Percentiles rank a stretch among this genome's conserved stretches.
These are phyloP conservation scores for Lathronympha strigana DNA, from an alignment of 2,888 invertebrate genomes.

Conservation along the genomic window DNA sequence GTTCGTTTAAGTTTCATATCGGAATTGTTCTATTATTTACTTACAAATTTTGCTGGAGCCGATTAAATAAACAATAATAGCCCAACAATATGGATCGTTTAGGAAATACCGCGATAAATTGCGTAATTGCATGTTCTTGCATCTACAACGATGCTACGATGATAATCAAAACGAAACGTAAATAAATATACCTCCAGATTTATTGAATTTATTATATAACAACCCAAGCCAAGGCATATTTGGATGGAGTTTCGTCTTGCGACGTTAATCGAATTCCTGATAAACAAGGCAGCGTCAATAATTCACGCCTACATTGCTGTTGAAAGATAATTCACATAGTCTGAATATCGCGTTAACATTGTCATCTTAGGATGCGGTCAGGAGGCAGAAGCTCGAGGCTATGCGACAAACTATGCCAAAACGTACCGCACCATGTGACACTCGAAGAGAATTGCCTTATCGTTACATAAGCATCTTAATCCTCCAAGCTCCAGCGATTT, in stretches of 20 bases:
- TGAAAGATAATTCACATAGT: slow-evolving; percentile 69
- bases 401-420: slow-evolving; percentile 58
- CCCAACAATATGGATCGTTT: too few relatives aligned
- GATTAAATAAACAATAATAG: too few relatives aligned
- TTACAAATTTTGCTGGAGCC: too few relatives aligned
- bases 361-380: slow-evolving; percentile 63
- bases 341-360: slow-evolving; percentile 67
- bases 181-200: background rate
- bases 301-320: slow-evolving; percentile 61
- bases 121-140: too few relatives aligned
- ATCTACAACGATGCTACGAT: too few relatives aligned
- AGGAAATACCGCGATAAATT: too few relatives aligned
- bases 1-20: too few relatives aligned
- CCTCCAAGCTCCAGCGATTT: background rate
- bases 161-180: background rate
- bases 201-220: slow-evolving; percentile 24
- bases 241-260: slow-evolving; percentile 46
- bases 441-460: slow-evolving; percentile 50
- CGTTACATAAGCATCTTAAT: background rate
- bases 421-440: slow-evolving; percentile 25
- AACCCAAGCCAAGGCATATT: slow-evolving; percentile 45
- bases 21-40: too few relatives aligned
- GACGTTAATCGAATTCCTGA: slow-evolving; percentile 51
- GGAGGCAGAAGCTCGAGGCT: slow-evolving; percentile 56
- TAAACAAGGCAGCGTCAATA: slow-evolving; percentile 63